Evolutionary conservation across 2,113 vertebrate genomes (phyloP), one percentile per base, ranked within the genome.

Genomic region (Oreotragus oreotragus): DNA sequence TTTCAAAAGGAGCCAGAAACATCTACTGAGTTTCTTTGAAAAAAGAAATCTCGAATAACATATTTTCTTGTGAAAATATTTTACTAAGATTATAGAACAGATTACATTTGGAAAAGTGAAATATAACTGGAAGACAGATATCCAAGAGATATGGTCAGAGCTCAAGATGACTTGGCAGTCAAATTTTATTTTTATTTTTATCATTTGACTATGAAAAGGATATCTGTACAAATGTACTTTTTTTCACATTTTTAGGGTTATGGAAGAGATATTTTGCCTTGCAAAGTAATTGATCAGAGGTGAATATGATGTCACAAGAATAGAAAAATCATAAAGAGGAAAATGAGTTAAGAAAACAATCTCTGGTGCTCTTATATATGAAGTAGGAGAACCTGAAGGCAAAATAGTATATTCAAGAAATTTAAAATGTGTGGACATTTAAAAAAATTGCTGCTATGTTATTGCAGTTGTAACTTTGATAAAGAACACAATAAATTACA

Each of bases 351-450:
- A 30, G 4, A 60, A 9, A 15, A 12, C 1, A 70, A 21, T 57
- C 21, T n/a, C 15, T 15, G 14, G 2, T 25, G 2, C 6, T 62
- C 1, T 14, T 55, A 4, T 14, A 4, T 21, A n/a, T 60, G n/a
- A 25, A 3, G 15, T 7, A 87, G 1, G 39, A 91, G n/a, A 89
- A 58, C 23, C 8, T 30, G 25, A 84, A 66, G 47, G 9, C 36
- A 43, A 90, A 27, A 87, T 36, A 51, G 2, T 23, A 19, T 51
- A 70, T 21, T 58, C 21, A 47, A 33, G 21, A 47, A 58, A 58
- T 33, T 16, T n/a, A 87, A 90, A 66, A 53, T 85, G 7, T 27
- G 28, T 62, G 7, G n/a, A 66, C 4, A 60, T 4, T 14, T 45
- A 1, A 10, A 51, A 70, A 36, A 36, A 33, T 16, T 30, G 19